Conservation (phyloP, 2,797 vertebrate genomes). For the Arnoldichthys spilopterus region DNA sequence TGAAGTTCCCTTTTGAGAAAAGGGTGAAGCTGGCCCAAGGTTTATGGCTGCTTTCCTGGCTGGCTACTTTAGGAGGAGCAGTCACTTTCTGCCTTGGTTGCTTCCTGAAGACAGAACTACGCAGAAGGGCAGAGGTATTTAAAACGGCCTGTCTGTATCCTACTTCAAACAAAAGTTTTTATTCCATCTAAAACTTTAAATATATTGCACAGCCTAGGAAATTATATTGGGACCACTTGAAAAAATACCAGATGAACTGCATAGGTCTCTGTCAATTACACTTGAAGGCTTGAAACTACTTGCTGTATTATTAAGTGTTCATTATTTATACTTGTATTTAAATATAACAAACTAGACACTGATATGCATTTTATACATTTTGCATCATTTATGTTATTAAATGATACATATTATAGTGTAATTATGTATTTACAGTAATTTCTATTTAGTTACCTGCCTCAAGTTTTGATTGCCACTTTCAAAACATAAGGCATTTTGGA, state of each 20-base stretch:
- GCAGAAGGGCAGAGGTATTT: constrained; percentile 79
- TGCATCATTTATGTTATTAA: no score
- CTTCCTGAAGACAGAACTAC: constrained; percentile 82
- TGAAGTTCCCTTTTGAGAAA: constrained; percentile 84
- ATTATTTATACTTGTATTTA: no score
- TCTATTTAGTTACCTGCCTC: no score
- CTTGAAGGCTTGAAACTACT: not conserved
- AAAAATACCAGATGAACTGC: not conserved
- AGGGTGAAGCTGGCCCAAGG: constrained; percentile 83
- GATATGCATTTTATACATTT: no score
- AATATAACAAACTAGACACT: no score
- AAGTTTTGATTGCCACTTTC: no score
- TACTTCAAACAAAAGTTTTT: not conserved
- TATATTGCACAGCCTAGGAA: not conserved
- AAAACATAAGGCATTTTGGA: no score
- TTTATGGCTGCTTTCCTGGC: constrained; percentile 83
- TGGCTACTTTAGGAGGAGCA: constrained; percentile 76
- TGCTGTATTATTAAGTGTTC: no score
- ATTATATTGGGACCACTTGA: not conserved
- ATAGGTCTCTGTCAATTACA: not conserved
- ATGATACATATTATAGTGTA: no score
- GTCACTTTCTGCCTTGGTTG: constrained; percentile 82
- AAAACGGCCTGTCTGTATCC: not conserved
- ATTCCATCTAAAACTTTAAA: no score
- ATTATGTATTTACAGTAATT: no score